These are phyloP conservation scores for Frankliniella fusca DNA, from an alignment of 2,888 invertebrate genomes.

Conservation along the genomic window DNA sequence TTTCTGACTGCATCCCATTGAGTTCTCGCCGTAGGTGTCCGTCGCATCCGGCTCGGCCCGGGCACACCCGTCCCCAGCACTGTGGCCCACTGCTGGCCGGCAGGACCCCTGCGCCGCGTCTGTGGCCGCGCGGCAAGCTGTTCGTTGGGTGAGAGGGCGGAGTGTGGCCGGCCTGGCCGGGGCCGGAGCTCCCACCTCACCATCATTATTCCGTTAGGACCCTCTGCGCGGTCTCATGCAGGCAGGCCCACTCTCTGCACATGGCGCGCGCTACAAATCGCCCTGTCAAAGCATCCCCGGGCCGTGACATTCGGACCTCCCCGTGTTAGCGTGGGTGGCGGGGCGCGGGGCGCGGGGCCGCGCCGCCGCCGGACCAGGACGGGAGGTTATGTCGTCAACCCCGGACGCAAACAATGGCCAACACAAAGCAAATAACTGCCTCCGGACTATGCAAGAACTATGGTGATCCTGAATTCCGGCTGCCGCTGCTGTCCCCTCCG, in stretches of 20 bases:
- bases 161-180: not conserved
- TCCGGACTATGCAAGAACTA: constrained; percentile 5
- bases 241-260: too few relatives aligned
- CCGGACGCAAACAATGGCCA: constrained; percentile 6
- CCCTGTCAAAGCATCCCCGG: not conserved
- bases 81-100: too few relatives aligned
- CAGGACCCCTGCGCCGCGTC: not conserved
- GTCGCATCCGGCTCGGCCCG: too few relatives aligned
- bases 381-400: constrained; percentile 12
- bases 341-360: not conserved
- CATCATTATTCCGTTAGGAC: not conserved
- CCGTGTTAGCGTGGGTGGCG: not conserved
- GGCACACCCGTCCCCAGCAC: too few relatives aligned
- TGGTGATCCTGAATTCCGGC: constrained; percentile 14
- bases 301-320: not conserved
- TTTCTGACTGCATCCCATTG: too few relatives aligned
- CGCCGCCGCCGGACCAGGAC: not conserved
- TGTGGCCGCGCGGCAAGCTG: not conserved
- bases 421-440: constrained; percentile 21
- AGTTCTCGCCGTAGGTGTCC: too few relatives aligned
- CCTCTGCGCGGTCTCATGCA: too few relatives aligned
- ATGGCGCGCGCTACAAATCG: too few relatives aligned
- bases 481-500: not conserved
- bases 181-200: not conserved
- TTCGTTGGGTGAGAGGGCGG: constrained; percentile 10